A percentile compares a stretch with the other conserved stretches of the same genome.
These are phyloP conservation scores for Notothenia rossii DNA, from an alignment of 2,113 vertebrate species.

Conservation along the genomic window DNA sequence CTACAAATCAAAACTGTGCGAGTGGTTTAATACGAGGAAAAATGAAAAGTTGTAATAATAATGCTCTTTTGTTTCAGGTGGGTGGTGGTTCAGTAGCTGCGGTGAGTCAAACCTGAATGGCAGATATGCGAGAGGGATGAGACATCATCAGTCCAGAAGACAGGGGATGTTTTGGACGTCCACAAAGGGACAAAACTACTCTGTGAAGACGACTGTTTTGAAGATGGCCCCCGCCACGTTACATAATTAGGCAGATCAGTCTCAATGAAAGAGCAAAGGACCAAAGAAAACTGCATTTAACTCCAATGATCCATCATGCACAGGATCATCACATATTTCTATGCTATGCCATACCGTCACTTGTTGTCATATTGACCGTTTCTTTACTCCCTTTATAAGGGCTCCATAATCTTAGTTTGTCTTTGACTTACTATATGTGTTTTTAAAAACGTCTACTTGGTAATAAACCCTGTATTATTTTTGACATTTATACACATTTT, in stretches of 20 bases:
- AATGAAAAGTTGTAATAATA: not conserved
- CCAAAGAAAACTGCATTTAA: constrained; percentile 3
- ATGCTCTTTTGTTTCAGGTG: constrained; percentile 78
- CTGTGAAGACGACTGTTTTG: constrained; percentile 83
- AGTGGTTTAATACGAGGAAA: not conserved
- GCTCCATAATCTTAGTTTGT: constrained; percentile 14
- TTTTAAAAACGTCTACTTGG: constrained; percentile 26
- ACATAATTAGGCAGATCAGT: constrained; percentile 26
- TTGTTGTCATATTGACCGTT: constrained; percentile 69
- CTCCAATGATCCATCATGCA: not conserved
- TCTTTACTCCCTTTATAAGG: constrained; percentile 71
- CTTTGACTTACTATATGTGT: constrained; percentile 15
- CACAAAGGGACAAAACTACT: constrained; percentile 83
- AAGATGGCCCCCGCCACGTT: constrained; percentile 82
- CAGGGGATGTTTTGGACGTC: constrained; percentile 89
- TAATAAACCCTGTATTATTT: constrained; percentile 36
- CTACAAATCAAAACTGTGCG: not conserved
- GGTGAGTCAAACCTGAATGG: constrained; percentile 88
- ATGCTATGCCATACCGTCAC: constrained; percentile 62
- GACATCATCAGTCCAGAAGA: constrained; percentile 75
- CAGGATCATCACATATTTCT: constrained; percentile 34
- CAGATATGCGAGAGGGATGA: constrained; percentile 83
- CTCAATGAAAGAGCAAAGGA: not conserved
- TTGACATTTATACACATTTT: constrained; percentile 22
- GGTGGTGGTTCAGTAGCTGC: constrained; percentile 94